Conservation (phyloP, 2,113 vertebrate genomes). For the Embiotoca jacksoni region DNA sequence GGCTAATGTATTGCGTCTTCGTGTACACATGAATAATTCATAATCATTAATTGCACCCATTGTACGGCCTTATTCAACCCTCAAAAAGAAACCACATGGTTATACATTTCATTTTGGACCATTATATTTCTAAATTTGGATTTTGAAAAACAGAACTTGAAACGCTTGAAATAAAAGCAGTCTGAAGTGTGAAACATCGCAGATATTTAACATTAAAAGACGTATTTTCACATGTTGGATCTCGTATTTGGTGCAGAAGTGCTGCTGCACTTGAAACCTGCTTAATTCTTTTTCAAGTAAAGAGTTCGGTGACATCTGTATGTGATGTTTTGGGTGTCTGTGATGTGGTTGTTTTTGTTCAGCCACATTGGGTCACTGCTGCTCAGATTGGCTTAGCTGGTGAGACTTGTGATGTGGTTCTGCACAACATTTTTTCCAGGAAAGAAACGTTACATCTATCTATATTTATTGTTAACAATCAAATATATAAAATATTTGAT, state of each 20-base stretch:
- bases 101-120: constrained; percentile 21
- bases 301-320: background rate
- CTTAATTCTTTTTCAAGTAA: background rate
- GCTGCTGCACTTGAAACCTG: background rate
- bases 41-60: constrained; percentile 56
- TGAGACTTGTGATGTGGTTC: background rate
- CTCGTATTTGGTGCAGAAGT: background rate
- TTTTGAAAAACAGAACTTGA: background rate
- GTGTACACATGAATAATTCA: constrained; percentile 68
- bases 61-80: constrained; percentile 25
- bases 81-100: constrained; percentile 6
- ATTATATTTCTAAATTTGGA: background rate
- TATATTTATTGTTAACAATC: too few species aligned
- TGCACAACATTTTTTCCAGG: background rate
- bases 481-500: too few species aligned
- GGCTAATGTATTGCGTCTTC: constrained; percentile 61
- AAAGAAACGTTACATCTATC: background rate
- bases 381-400: background rate
- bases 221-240: background rate
- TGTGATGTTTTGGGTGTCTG: background rate
- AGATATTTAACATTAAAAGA: background rate
- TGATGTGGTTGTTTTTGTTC: background rate
- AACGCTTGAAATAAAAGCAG: background rate
- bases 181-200: background rate
- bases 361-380: background rate